phyloP scores from a whole-genome alignment of 1,140 invertebrate genomes.

The Saxidomus purpurata region DNA sequence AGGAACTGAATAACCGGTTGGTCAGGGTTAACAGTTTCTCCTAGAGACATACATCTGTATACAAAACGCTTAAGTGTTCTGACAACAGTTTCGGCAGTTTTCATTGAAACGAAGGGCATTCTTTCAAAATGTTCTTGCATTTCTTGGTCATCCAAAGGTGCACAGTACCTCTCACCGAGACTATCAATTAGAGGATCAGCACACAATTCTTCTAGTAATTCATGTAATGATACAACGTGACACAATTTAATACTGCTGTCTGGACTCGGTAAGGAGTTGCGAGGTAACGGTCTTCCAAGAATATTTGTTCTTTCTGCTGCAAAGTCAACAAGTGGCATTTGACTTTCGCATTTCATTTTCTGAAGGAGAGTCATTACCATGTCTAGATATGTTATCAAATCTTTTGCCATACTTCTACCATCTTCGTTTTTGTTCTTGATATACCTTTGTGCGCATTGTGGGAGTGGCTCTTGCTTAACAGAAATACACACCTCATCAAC shows the following conservation, averaged over 20 bases:
- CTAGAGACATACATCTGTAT: conserved; percentile 45
- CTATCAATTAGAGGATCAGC: conserved; percentile 29
- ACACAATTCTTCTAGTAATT: conserved; percentile 53
- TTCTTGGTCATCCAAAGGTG: background rate
- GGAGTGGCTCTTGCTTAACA: conserved; percentile 21
- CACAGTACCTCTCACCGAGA: conserved; percentile 5
- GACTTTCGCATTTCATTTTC: background rate
- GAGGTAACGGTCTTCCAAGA: background rate
- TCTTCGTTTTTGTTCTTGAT: background rate
- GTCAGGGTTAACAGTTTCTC: background rate
- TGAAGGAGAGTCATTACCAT: conserved; percentile 51
- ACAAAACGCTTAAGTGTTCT: conserved; percentile 43
- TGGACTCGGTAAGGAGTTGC: conserved; percentile 9
- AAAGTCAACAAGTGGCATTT: conserved; percentile 17
- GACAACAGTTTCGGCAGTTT: background rate
- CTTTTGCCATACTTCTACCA: conserved; percentile 10
- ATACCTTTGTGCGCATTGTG: background rate
- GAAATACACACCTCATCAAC: background rate
- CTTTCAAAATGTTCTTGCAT: background rate
- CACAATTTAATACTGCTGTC: conserved; percentile 6
- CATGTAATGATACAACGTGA: conserved; percentile 44
- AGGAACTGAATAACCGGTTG: background rate
- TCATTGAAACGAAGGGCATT: background rate
- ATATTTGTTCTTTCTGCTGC: background rate
- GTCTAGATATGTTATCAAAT: conserved; percentile 31